A percentile compares a stretch with the other conserved stretches of the same genome.
phyloP scores from a whole-genome alignment of 2,888 invertebrate genomes.

The Oeneis ivallda region DNA sequence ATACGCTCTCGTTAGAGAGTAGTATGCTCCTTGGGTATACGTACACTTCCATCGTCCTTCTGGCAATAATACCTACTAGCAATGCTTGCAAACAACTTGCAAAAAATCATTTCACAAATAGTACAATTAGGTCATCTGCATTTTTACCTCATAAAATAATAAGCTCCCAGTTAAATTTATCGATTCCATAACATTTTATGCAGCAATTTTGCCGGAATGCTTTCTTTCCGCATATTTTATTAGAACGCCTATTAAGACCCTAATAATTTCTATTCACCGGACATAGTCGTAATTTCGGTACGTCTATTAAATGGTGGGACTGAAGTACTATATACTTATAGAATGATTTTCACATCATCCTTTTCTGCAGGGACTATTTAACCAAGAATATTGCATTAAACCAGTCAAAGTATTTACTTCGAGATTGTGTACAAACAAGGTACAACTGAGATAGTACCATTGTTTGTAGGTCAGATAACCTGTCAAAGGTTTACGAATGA shows the following conservation, averaged over 20 bases:
- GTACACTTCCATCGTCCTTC: too few relatives aligned
- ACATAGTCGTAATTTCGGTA: background rate
- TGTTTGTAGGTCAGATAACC: too few relatives aligned
- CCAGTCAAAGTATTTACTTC: too few relatives aligned
- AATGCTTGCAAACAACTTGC: too few relatives aligned
- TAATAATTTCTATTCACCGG: background rate
- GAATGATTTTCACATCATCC: background rate
- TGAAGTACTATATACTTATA: background rate
- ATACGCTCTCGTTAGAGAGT: too few relatives aligned
- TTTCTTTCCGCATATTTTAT: conserved; percentile 4
- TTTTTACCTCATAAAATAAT: background rate
- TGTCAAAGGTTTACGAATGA: too few relatives aligned
- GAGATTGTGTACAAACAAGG: too few relatives aligned
- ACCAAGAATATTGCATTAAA: too few relatives aligned
- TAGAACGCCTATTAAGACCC: background rate
- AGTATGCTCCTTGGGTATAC: too few relatives aligned
- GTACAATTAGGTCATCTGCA: background rate
- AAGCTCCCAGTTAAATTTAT: background rate
- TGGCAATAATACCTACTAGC: too few relatives aligned
- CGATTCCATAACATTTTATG: background rate
- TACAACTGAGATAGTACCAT: too few relatives aligned
- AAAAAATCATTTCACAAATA: background rate
- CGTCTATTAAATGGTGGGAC: background rate
- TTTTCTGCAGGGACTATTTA: too few relatives aligned
- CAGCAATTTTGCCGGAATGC: background rate